Percentiles rank a stretch among this genome's conserved stretches.
These are phyloP conservation scores for Diarsia brunnea DNA, from an alignment of 2,888 invertebrate species.

Conservation along the genomic window DNA sequence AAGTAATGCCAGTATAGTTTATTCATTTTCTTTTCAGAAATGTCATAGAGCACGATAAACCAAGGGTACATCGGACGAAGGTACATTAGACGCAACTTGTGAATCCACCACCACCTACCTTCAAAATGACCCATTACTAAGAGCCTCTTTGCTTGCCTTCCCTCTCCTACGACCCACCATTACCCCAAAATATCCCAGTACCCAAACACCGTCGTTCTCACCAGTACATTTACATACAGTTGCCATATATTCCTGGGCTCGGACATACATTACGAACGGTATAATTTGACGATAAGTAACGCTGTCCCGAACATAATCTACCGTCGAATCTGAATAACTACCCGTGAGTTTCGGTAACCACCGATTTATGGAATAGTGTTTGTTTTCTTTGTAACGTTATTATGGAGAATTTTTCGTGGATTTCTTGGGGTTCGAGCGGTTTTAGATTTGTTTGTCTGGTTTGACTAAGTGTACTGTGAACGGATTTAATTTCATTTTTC, in stretches of 20 bases:
- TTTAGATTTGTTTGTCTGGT: slow-evolving; percentile 36
- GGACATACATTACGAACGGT: slow-evolving; percentile 73
- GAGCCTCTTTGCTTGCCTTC: background rate
- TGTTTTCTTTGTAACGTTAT: slow-evolving; percentile 65
- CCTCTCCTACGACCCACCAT: background rate
- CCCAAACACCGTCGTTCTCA: slow-evolving; percentile 61
- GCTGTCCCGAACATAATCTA: slow-evolving; percentile 71
- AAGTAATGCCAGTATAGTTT: background rate
- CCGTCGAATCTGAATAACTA: slow-evolving; percentile 71
- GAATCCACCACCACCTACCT: no score
- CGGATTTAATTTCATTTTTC: no score
- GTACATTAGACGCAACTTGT: background rate
- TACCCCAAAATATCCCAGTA: slow-evolving; percentile 9
- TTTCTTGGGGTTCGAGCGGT: slow-evolving; percentile 29
- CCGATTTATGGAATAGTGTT: slow-evolving; percentile 64
- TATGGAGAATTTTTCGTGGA: slow-evolving; percentile 37
- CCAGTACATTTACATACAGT: slow-evolving; percentile 78
- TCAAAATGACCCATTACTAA: background rate
- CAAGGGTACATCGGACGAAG: background rate
- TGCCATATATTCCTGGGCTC: slow-evolving; percentile 72
- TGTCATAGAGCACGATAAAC: no score
- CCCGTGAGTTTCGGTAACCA: slow-evolving; percentile 66
- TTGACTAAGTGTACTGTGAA: background rate
- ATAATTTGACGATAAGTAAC: slow-evolving; percentile 72
- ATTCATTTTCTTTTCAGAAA: background rate